phyloP scores from a whole-genome alignment of 2,113 vertebrate species.

The Spilogale gracilis region DNA sequence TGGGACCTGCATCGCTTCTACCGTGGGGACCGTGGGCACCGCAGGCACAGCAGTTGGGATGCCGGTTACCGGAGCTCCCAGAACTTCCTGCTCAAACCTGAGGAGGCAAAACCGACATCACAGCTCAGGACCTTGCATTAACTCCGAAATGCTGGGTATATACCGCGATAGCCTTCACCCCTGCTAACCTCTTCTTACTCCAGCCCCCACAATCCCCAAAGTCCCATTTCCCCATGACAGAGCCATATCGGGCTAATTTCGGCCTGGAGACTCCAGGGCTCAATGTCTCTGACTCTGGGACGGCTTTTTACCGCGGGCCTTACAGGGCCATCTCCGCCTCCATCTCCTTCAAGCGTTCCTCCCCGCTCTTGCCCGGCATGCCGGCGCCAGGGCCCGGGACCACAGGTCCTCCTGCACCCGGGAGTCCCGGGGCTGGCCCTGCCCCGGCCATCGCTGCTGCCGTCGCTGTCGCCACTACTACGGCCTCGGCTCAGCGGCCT shows the following conservation, averaged over 20 bases:
- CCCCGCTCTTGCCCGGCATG: conserved; percentile 90
- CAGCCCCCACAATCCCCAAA: not conserved
- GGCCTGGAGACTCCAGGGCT: not conserved
- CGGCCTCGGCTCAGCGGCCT: not conserved
- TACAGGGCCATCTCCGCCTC: conserved; percentile 98
- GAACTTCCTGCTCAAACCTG: conserved; percentile 95
- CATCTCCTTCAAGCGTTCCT: conserved; percentile 96
- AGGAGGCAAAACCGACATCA: conserved; percentile 11
- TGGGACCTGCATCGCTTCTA: conserved; percentile 87
- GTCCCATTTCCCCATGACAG: not conserved
- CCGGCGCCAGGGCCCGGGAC: conserved; percentile 78
- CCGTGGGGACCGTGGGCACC: conserved; percentile 86
- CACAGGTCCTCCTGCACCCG: conserved; percentile 73
- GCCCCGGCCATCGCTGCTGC: conserved; percentile 76
- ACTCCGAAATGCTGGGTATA: not conserved
- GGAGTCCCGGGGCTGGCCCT: conserved; percentile 72
- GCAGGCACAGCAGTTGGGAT: conserved; percentile 87
- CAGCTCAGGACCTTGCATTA: conserved; percentile 1
- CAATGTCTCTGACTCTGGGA: not conserved
- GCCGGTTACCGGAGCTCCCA: conserved; percentile 91
- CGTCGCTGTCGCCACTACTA: conserved; percentile 28
- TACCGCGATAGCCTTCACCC: not conserved
- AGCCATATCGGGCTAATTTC: not conserved
- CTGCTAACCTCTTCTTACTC: not conserved
- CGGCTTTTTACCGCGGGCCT: conserved; percentile 82